phyloP scores from a whole-genome alignment of 2,113 vertebrate species.

The Heloderma charlesbogerti region DNA sequence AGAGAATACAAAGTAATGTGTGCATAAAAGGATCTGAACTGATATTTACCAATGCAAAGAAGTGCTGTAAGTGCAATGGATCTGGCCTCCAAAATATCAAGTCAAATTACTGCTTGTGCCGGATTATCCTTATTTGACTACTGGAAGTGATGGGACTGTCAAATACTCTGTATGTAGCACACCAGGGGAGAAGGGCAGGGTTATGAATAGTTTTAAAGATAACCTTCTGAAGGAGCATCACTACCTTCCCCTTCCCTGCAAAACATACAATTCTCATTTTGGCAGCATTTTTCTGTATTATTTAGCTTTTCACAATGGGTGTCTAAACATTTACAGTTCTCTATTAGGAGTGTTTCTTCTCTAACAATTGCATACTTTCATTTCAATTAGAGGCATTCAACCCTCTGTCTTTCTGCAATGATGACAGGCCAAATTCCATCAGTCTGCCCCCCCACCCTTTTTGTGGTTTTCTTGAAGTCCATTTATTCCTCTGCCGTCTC shows the following conservation, averaged over 20 bases:
- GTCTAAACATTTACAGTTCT: slow-evolving; percentile 83
- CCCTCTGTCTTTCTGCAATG: slow-evolving; percentile 71
- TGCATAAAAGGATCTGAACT: slow-evolving; percentile 46
- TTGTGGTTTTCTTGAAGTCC: slow-evolving; percentile 56
- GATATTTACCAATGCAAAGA: slow-evolving; percentile 48
- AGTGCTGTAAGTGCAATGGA: slow-evolving; percentile 66
- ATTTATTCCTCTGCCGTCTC: slow-evolving; percentile 60
- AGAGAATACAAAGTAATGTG: slow-evolving; percentile 55
- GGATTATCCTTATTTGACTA: slow-evolving; percentile 59
- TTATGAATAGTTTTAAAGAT: slow-evolving; percentile 67
- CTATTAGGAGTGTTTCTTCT: slow-evolving; percentile 75
- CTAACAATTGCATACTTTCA: slow-evolving; percentile 78
- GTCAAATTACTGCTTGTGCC: slow-evolving; percentile 66
- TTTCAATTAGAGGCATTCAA: slow-evolving; percentile 84
- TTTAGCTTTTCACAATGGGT: slow-evolving; percentile 76
- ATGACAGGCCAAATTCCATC: slow-evolving; percentile 71
- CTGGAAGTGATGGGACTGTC: slow-evolving; percentile 53
- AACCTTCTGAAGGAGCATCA: slow-evolving; percentile 45
- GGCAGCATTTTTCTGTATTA: slow-evolving; percentile 75
- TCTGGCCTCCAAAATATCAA: slow-evolving; percentile 61
- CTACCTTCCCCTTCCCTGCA: slow-evolving; percentile 38
- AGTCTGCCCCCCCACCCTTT: slow-evolving; percentile 63
- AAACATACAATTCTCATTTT: slow-evolving; percentile 64
- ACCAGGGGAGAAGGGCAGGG: slow-evolving; percentile 27
- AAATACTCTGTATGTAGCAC: slow-evolving; percentile 38